These are phyloP conservation scores for Drosophila ficusphila DNA, from an alignment of 1,140 invertebrate genomes.

Conservation along the genomic window DNA sequence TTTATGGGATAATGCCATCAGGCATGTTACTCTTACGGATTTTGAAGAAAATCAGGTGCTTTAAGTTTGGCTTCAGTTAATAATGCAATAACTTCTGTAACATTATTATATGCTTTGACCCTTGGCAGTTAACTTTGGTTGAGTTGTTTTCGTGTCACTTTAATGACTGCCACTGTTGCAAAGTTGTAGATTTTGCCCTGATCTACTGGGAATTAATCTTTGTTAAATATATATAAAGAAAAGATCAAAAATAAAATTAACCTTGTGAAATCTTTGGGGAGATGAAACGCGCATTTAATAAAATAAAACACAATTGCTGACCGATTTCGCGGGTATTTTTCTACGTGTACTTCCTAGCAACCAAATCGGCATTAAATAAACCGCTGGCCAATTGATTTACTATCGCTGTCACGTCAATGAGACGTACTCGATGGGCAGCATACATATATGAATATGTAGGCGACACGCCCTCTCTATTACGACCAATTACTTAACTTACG, in stretches of 20 bases:
- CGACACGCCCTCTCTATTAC: slow-evolving; percentile 16
- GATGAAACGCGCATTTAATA: not conserved
- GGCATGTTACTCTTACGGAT: not conserved
- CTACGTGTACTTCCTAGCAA: slow-evolving; percentile 6
- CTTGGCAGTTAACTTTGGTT: not conserved
- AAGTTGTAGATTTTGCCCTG: too few species aligned
- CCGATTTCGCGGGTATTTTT: not conserved
- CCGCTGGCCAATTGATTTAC: slow-evolving; percentile 70
- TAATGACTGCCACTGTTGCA: too few species aligned
- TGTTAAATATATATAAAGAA: not conserved
- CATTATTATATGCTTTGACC: not conserved
- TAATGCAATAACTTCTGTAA: too few species aligned
- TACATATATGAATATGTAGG: slow-evolving; percentile 22
- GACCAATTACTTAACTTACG: slow-evolving; percentile 26
- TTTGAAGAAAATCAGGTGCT: too few species aligned
- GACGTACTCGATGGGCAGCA: slow-evolving; percentile 31
- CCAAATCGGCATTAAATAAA: slow-evolving; percentile 55
- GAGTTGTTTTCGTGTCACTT: not conserved
- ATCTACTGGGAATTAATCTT: too few species aligned
- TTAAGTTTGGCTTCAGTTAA: too few species aligned
- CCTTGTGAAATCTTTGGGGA: too few species aligned
- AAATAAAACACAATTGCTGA: not conserved
- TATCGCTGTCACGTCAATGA: slow-evolving; percentile 63
- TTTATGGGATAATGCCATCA: not conserved
- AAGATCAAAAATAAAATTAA: not conserved